Conservation (phyloP, 92 coral and sea anemone genomes). For the Parazoanthus atlanticus region DNA sequence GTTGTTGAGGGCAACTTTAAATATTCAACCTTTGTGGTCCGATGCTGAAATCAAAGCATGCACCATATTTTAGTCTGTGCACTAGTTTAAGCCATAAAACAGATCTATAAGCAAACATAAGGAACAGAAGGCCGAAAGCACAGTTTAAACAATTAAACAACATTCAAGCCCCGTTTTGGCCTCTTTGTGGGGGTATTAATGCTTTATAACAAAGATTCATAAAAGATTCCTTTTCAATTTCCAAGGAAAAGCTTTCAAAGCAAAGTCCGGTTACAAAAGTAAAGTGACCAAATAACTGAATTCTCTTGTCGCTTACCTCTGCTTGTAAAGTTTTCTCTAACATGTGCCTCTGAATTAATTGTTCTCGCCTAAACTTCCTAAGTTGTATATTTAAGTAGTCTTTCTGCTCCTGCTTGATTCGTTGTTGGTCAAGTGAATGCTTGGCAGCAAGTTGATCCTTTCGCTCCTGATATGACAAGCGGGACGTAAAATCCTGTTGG, state of each 20-base stretch:
- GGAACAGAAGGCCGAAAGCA: neutral
- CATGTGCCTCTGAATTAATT: constrained; percentile 79
- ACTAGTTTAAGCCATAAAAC: neutral
- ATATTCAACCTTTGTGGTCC: no score
- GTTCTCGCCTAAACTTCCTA: constrained; percentile 87
- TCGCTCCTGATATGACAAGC: constrained; percentile 83
- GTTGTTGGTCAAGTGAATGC: constrained; percentile 69
- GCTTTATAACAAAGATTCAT: no score
- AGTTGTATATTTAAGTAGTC: constrained; percentile 78
- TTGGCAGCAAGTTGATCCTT: constrained; percentile 79
- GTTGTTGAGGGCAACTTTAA: no score
- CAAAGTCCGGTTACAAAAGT: no score
- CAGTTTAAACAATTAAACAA: neutral
- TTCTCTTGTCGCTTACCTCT: constrained; percentile 66
- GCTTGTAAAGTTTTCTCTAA: constrained; percentile 83
- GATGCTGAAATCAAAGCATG: no score
- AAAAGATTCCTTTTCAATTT: no score
- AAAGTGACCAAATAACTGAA: neutral
- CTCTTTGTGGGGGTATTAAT: no score
- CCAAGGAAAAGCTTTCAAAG: no score
- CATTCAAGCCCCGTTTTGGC: neutral
- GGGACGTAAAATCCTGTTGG: constrained; percentile 61
- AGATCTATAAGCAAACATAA: no score
- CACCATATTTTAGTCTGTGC: neutral
- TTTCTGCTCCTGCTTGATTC: constrained; percentile 72